These are phyloP conservation scores for Meta bourneti DNA, from an alignment of 2,888 invertebrate genomes.

Conservation along the genomic window DNA sequence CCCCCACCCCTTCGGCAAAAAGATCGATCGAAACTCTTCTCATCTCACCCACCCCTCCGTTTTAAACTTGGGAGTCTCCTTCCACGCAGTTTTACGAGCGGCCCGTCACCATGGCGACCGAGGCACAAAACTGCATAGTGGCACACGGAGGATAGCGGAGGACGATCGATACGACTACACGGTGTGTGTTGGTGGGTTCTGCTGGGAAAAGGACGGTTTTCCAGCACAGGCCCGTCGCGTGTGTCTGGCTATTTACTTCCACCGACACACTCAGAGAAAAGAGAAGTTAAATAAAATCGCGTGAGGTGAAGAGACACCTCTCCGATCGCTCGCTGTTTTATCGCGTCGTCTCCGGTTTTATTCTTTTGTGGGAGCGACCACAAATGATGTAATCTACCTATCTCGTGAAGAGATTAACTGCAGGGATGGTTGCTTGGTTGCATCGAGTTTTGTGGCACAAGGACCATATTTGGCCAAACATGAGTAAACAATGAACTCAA, in stretches of 20 bases:
- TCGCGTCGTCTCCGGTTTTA: background rate
- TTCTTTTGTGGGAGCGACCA: no score
- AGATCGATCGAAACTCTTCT: constrained; percentile 13
- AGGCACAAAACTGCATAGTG: background rate
- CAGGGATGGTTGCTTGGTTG: no score
- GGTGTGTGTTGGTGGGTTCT: background rate
- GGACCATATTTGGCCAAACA: no score
- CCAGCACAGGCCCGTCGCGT: constrained; percentile 1
- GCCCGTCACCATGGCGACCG: constrained; percentile 35
- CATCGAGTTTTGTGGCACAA: no score
- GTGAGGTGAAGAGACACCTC: background rate
- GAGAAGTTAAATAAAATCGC: background rate
- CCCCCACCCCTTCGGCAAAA: background rate
- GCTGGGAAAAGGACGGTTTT: constrained; percentile 11
- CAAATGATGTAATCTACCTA: no score
- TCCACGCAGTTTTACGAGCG: constrained; percentile 30
- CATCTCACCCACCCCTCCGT: constrained; percentile 34
- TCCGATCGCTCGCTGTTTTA: background rate
- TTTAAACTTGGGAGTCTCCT: constrained; percentile 51
- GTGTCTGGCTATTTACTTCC: constrained; percentile 12
- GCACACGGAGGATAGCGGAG: background rate
- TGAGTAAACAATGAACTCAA: no score
- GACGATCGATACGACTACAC: constrained; percentile 33
- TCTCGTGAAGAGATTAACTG: no score
- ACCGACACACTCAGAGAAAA: background rate